These are phyloP conservation scores for Pyrrhia umbra DNA, from an alignment of 2,888 invertebrate genomes.

Conservation along the genomic window DNA sequence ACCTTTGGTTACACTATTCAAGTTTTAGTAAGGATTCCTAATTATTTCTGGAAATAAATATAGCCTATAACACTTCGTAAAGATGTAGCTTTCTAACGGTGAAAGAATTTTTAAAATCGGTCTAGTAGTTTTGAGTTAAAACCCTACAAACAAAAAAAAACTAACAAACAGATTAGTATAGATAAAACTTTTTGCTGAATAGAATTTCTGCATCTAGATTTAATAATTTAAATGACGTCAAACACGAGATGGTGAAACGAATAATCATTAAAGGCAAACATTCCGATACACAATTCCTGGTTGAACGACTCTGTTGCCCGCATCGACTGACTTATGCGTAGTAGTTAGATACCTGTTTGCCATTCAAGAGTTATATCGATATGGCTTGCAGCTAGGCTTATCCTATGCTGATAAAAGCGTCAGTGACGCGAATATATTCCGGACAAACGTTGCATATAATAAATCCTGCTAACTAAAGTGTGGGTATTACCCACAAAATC, in stretches of 20 bases:
- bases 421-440: slow-evolving; percentile 44
- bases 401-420: slow-evolving; percentile 50
- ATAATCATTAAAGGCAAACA: slow-evolving; percentile 7
- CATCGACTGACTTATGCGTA: slow-evolving; percentile 33
- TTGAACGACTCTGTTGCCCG: slow-evolving; percentile 17
- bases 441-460: slow-evolving; percentile 25
- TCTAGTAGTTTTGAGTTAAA: too few species aligned
- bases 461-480: slow-evolving; percentile 22
- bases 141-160: too few species aligned
- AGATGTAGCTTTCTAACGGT: too few species aligned
- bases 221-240: slow-evolving; percentile 18
- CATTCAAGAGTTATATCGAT: slow-evolving; percentile 45
- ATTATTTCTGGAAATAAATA: too few species aligned
- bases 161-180: too few species aligned
- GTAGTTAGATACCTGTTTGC: slow-evolving; percentile 45
- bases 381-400: slow-evolving; percentile 48
- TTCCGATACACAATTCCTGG: slow-evolving; percentile 6
- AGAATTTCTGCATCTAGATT: too few species aligned
- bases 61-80: too few species aligned
- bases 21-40: too few species aligned
- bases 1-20: too few species aligned
- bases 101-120: too few species aligned
- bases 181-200: too few species aligned
- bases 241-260: slow-evolving; percentile 13
- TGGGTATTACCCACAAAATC: slow-evolving; percentile 14